Base-by-base conservation (phyloP, 92 coral and sea anemone species). In the Diadumene lineata region DNA sequence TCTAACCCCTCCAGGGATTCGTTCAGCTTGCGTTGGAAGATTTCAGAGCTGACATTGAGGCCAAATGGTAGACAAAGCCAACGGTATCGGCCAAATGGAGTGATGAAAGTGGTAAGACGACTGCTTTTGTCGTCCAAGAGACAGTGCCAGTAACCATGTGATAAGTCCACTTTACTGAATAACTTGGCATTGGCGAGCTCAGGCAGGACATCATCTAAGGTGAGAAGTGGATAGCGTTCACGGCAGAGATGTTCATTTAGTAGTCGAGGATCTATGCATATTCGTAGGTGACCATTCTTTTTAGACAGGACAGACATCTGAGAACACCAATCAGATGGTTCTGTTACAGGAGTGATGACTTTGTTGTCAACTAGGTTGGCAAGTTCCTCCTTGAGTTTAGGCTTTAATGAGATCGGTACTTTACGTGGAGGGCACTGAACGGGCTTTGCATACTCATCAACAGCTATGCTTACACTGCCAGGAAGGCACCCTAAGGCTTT, bases 61-160 rank as follows among this genome's bases (percentile, higher is more conserved):
- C 85, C 85, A 38, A 80, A 80, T 0, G 85, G 79, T 50, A 80
- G 74, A 51, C 71, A 64, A 44, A 66, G 50, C 81, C 61, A 74
- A 0, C 76, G 29, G 51, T 66, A 67, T 0, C 69, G 79, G 72
- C 82, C 87, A 29, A 56, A 82, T 4, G 82, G 78, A 0, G 87
- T 82, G 34, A 68, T 82, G 33, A 76, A 82, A 13, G 78, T 76
- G 9, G 78, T 76, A 16, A 69, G 18, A 19, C 26, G 30, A 60
- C 78, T 76, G 31, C 78, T 75, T 33, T 82, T 56, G 11, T 72
- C 80, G 16, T 81, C 80, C 1, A 81, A 56, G 19, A 28, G 46
- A 51, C 77, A 70, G 16, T 82, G 79, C 82, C 87, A 82, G 62
- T 67, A 82, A 48, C 89, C 79, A 62, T 80, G 81, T 21, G 85